A percentile compares a stretch with the other conserved stretches of the same genome.
These are phyloP conservation scores for Tokudaia muenninki DNA, from an alignment of 2,797 vertebrate species.

Conservation along the genomic window DNA sequence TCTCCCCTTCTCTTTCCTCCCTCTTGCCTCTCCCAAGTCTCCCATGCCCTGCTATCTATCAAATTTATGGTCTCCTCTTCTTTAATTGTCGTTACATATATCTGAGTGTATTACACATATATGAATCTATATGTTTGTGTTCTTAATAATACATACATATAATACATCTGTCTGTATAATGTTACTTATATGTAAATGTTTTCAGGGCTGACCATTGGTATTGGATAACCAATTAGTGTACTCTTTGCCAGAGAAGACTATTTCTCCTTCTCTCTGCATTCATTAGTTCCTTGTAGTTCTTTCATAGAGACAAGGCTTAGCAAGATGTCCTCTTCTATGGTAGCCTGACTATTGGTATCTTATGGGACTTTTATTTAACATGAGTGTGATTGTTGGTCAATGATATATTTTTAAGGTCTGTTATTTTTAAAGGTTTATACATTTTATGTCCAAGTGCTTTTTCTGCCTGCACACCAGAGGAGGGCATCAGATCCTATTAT, in stretches of 20 bases:
- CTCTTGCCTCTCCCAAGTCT: neutral
- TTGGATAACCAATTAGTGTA: neutral
- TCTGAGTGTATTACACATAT: neutral
- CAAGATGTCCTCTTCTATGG: neutral
- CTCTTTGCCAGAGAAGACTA: neutral
- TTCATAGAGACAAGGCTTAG: neutral
- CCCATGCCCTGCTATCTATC: neutral
- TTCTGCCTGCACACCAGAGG: neutral
- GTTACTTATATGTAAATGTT: neutral
- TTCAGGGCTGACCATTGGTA: neutral
- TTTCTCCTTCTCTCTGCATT: neutral
- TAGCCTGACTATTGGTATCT: neutral
- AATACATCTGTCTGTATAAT: neutral
- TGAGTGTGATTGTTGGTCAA: neutral
- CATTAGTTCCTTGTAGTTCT: neutral
- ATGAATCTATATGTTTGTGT: neutral
- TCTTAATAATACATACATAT: neutral
- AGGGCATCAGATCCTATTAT: neutral
- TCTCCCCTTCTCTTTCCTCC: neutral
- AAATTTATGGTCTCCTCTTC: neutral
- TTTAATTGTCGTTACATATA: neutral
- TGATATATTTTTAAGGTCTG: neutral
- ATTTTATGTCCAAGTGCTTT: neutral
- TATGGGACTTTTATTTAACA: neutral
- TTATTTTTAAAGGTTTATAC: neutral